phyloP scores from a whole-genome alignment of 2,113 vertebrate species.

The Spheniscus mendiculus region DNA sequence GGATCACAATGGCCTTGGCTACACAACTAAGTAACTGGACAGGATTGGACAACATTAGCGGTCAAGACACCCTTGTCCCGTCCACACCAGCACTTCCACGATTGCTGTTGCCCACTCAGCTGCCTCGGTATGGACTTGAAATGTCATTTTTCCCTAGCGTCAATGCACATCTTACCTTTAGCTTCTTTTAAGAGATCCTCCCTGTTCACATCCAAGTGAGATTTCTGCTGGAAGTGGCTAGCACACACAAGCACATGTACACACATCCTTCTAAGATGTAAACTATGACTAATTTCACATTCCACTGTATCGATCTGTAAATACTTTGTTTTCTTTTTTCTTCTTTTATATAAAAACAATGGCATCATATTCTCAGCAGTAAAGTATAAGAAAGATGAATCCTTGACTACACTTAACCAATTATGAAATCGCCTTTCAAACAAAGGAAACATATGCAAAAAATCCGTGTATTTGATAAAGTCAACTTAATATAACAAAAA shows the following conservation, averaged over 20 bases:
- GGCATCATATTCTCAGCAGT: slow-evolving; percentile 75
- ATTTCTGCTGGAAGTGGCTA: slow-evolving; percentile 56
- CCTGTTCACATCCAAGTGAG: slow-evolving; percentile 31
- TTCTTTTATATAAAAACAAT: slow-evolving; percentile 70
- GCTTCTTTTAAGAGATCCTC: slow-evolving; percentile 42
- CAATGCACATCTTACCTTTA: slow-evolving; percentile 36
- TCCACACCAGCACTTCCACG: background rate
- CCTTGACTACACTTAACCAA: slow-evolving; percentile 75
- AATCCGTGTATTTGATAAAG: slow-evolving; percentile 80
- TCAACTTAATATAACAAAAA: slow-evolving; percentile 86
- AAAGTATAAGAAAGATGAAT: slow-evolving; percentile 79
- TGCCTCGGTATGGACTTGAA: background rate
- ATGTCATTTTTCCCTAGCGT: background rate
- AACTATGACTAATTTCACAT: slow-evolving; percentile 80
- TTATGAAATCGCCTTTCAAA: slow-evolving; percentile 79
- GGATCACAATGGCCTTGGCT: slow-evolving; percentile 15
- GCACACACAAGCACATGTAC: slow-evolving; percentile 68
- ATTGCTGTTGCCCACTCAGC: background rate
- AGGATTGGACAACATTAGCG: slow-evolving; percentile 2
- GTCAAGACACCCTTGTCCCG: background rate
- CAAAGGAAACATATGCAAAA: slow-evolving; percentile 82
- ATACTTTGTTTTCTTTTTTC: slow-evolving; percentile 61
- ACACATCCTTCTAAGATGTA: slow-evolving; percentile 72
- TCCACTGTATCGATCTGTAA: slow-evolving; percentile 74
- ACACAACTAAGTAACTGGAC: background rate